These are phyloP conservation scores for Vandiemenella viatica DNA, from an alignment of 2,888 invertebrate genomes.

Conservation along the genomic window DNA sequence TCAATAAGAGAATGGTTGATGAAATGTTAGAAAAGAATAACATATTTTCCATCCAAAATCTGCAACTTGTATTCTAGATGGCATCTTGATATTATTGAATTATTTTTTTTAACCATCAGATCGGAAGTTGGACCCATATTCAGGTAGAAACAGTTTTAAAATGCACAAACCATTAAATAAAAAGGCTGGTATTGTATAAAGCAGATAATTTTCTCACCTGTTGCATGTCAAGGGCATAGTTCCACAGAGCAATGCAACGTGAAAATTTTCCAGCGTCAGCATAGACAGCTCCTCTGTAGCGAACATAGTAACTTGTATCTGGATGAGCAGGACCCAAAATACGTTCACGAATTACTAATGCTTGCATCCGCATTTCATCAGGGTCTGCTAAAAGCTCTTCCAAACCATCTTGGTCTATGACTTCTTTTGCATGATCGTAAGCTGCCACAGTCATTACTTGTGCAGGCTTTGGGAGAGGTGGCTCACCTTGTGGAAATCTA, in stretches of 20 bases:
- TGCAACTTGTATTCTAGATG: too few species aligned
- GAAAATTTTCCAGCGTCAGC: conserved; percentile 89
- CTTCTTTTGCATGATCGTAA: conserved; percentile 78
- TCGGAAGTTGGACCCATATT: conserved; percentile 37
- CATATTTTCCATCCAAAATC: too few species aligned
- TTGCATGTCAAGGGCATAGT: conserved; percentile 41
- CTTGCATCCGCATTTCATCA: conserved; percentile 90
- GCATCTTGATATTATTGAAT: too few species aligned
- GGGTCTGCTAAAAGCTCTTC: conserved; percentile 83
- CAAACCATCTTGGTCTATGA: conserved; percentile 58
- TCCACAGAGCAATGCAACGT: conserved; percentile 39
- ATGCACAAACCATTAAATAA: not conserved
- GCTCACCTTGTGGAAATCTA: conserved; percentile 45
- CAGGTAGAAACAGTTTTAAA: not conserved
- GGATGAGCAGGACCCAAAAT: conserved; percentile 90
- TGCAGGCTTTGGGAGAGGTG: conserved; percentile 57
- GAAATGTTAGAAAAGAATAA: too few species aligned
- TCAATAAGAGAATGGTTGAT: too few species aligned
- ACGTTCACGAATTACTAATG: conserved; percentile 74
- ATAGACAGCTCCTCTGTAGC: conserved; percentile 84
- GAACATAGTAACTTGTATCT: conserved; percentile 90
- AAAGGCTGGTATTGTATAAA: conserved; percentile 26
- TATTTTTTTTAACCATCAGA: conserved; percentile 87
- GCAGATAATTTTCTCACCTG: not conserved
- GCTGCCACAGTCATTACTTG: conserved; percentile 60